A percentile compares a stretch with the other conserved stretches of the same genome.
Evolutionary conservation across 2,888 invertebrate species (phyloP).

Genomic region (Apamea monoglypha): DNA sequence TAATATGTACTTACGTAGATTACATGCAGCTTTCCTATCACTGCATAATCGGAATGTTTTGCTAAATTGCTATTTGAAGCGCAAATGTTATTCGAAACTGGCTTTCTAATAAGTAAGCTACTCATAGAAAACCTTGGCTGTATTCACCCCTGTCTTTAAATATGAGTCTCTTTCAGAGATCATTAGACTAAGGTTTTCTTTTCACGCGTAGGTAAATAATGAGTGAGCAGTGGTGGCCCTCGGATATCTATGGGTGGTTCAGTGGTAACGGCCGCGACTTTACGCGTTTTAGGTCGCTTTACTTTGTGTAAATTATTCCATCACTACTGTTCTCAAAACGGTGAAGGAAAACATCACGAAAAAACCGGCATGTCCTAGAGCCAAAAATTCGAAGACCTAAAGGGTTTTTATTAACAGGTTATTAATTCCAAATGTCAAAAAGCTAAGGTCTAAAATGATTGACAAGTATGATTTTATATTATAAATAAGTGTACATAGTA

Average conservation of each 20-base stretch:
- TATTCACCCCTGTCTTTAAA: neutral
- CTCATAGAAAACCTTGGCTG: neutral
- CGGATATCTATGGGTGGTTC: neutral
- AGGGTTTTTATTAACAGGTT: too few relatives aligned
- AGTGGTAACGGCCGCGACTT: neutral
- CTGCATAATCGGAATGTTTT: slow-evolving; percentile 56
- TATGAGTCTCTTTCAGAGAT: neutral
- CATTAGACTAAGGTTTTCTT: neutral
- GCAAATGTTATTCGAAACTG: slow-evolving; percentile 29
- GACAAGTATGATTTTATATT: too few relatives aligned
- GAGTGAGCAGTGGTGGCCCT: neutral
- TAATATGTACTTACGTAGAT: slow-evolving; percentile 64
- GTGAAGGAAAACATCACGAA: too few relatives aligned
- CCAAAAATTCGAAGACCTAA: neutral
- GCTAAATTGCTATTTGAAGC: slow-evolving; percentile 40
- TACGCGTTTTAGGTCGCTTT: too few relatives aligned
- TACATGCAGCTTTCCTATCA: slow-evolving; percentile 69
- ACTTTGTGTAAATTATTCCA: neutral
- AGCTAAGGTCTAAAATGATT: too few relatives aligned
- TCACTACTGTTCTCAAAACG: neutral
- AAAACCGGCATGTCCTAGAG: neutral
- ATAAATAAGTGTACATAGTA: too few relatives aligned
- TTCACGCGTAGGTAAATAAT: neutral
- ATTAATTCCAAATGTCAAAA: too few relatives aligned
- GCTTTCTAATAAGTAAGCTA: slow-evolving; percentile 29